A percentile compares a stretch with the other conserved stretches of the same genome.
Conservation (phyloP, 2,888 invertebrate genomes). For the Kryphioiulus occultus region DNA sequence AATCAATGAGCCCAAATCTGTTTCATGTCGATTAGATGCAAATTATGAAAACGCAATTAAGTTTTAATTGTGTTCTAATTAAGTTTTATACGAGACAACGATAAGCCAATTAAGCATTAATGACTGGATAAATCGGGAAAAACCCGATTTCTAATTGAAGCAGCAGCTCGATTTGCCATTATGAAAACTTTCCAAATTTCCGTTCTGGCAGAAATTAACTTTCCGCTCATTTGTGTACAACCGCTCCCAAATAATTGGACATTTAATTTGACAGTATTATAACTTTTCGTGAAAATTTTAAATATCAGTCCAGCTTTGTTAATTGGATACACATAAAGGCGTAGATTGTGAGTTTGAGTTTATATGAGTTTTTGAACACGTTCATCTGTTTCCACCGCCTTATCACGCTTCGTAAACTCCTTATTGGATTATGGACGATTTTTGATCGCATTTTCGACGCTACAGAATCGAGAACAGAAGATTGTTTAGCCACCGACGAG, state of each 20-base stretch:
- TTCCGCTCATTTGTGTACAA: background rate
- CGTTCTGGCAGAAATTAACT: background rate
- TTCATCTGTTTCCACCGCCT: background rate
- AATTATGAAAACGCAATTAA: background rate
- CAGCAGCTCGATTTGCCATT: background rate
- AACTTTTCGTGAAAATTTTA: no score
- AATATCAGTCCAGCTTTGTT: background rate
- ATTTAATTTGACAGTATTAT: background rate
- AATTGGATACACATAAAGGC: background rate
- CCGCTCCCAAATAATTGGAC: background rate
- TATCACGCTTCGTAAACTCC: background rate
- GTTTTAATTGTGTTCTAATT: background rate
- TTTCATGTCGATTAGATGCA: background rate
- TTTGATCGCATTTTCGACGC: conserved; percentile 2
- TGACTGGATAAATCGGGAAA: background rate
- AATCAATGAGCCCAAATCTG: no score
- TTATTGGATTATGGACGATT: background rate
- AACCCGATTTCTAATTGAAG: background rate
- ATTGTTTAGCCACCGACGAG: background rate
- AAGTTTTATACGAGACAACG: background rate
- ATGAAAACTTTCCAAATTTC: conserved; percentile 6
- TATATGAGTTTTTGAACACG: background rate
- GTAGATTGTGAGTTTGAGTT: background rate
- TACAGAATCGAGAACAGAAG: background rate
- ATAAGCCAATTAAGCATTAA: background rate